phyloP scores from a whole-genome alignment of 2,888 invertebrate genomes.

The Fragum sueziense region DNA sequence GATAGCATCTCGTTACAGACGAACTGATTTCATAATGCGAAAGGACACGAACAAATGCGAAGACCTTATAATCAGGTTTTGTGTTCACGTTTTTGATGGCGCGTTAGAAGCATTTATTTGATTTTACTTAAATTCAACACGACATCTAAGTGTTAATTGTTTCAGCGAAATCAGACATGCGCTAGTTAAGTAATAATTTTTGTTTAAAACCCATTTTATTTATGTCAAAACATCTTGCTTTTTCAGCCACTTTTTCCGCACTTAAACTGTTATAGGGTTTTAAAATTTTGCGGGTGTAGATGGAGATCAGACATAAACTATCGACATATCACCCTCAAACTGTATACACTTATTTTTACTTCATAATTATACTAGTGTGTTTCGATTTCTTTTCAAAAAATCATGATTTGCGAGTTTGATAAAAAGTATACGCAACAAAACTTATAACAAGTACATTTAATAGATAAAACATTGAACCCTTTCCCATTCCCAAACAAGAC shows the following conservation, averaged over 20 bases:
- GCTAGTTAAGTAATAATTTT: slow-evolving; percentile 1
- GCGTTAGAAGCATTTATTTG: background rate
- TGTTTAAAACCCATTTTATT: slow-evolving; percentile 3
- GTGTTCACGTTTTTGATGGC: too few species aligned
- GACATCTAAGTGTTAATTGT: too few species aligned
- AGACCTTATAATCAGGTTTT: too few species aligned
- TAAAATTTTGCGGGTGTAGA: slow-evolving; percentile 22
- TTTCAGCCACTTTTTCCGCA: slow-evolving; percentile 15
- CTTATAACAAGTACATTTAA: background rate
- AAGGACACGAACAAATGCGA: too few species aligned
- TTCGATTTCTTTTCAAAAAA: too few species aligned
- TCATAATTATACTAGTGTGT: too few species aligned
- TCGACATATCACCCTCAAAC: background rate
- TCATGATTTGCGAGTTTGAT: background rate
- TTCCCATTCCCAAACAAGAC: too few species aligned
- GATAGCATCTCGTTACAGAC: too few species aligned
- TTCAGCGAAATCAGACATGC: too few species aligned
- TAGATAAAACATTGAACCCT: too few species aligned
- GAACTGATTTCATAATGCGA: too few species aligned
- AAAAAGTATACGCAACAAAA: background rate
- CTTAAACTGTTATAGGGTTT: slow-evolving; percentile 18
- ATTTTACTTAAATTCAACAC: background rate
- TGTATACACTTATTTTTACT: background rate
- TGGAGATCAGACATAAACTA: too few species aligned
- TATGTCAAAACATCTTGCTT: background rate